Evolutionary conservation across 1,140 invertebrate genomes (phyloP), one percentile per base, ranked within the genome.

Genomic region (Armadillidium nasatum): DNA sequence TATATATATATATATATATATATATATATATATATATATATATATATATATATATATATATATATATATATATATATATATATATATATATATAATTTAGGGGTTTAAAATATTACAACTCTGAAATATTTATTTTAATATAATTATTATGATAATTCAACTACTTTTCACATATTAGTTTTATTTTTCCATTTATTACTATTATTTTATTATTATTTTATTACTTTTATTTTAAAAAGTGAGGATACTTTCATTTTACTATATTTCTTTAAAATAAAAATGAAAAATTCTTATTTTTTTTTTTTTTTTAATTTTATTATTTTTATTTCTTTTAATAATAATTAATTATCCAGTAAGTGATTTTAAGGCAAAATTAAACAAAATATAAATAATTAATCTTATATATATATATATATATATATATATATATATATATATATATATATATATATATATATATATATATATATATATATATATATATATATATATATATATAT

Each of bases 1-100:
- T 71, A 71, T 44, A 71, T 71, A 23, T 71, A 71, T 71, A 71
- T 71, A 71, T 71, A 71, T n/a, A 71, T 71, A 71, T 23, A 71
- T 33, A 71, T 33, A 71, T 71, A 71, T 33, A 71, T 71, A 71
- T 71, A 22, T 33, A 71, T 33, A 66, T 66, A 22, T 66, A 66
- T 66, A 66, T 66, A 66, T 66, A 66, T 66, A 66, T 66, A 66
- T 66, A 22, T 66, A 66, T n/a, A n/a, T 66, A n/a, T 66, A n/a
- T 66, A 22, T 66, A 66, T n/a, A 66, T 66, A n/a, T 66, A 66
- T 66, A 66, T 66, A 66, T 66, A 66, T 66, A 22, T 66, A 66
- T 66, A 22, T 66, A 66, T 66, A 22, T 66, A 22, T 66, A 22
- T 66, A n/a, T n/a, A 66, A n/a, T n/a, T n/a, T n/a, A n/a, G n/a